Base-by-base conservation (phyloP, 2,113 vertebrate species). In the Geococcyx californianus region DNA sequence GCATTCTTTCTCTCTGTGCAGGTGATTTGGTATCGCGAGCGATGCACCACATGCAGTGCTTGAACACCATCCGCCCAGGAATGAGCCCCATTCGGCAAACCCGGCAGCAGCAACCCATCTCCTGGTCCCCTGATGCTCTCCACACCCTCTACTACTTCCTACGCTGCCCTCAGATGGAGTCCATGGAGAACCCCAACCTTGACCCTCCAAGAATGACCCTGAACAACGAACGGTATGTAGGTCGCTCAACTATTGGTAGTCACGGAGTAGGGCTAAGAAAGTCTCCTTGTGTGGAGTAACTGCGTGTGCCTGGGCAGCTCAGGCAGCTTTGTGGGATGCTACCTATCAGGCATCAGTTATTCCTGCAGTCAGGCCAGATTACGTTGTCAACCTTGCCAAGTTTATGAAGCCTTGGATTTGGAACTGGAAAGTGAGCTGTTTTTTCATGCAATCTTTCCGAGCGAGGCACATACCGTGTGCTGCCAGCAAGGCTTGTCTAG, bases 91-190 rank as follows among this genome's bases (percentile, higher is more conserved):
- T 98, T 3, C 98, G 99, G 25, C 99, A 99, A 72, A 84, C 96
- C 76, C 98, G 99, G 47, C 98, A 98, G 94, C 98, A 98, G 16
- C 99, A 99, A 87, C 98, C 98, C 36, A 98, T 99, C 97, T 99
- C 98, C 80, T 99, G 99, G 99, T 99, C 99, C 83, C 99, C 99
- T 0, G 99, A 99, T 1, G 99, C 99, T 93, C 99, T 99, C 56
- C 99, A 99, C 98, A 99, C 99, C 12, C 99, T 99, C 77, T 99
- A 99, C 98, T 99, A 99, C 97, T 99, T 99, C 98, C 98, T 99
- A 42, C 99, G 99, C 79, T 99, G 99, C 80, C 99, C 99, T 44
- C 99, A 99, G 83, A 99, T 99, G 99, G 99, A 99, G 95, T 99
- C 99, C 94, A 99, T 99, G 99, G 99, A 99, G 98, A 99, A 99